phyloP scores from a whole-genome alignment of 2,113 vertebrate genomes.

The Oryzias melastigma region DNA sequence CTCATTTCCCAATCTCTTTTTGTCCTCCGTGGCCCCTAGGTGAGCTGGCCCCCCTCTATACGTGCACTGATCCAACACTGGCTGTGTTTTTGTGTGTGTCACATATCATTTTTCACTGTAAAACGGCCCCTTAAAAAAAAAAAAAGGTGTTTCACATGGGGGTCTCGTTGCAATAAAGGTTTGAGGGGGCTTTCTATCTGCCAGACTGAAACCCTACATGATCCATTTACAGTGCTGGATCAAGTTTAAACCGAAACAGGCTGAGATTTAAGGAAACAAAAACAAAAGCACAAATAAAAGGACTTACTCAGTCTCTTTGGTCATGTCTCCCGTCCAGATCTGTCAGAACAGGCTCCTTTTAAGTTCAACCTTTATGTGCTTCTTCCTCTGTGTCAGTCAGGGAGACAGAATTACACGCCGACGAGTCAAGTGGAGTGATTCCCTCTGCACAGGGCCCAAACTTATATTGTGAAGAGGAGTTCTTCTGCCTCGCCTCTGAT shows the following conservation, averaged over 20 bases:
- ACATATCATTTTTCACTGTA: slow-evolving; percentile 65
- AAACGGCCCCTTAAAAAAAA: slow-evolving; percentile 44
- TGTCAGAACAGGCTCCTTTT: slow-evolving; percentile 59
- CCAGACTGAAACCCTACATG: background rate
- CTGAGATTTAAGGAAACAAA: background rate
- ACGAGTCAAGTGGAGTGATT: slow-evolving; percentile 74
- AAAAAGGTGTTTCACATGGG: slow-evolving; percentile 59
- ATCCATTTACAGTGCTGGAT: slow-evolving; percentile 2
- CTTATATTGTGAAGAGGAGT: slow-evolving; percentile 68
- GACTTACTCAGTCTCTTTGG: slow-evolving; percentile 83
- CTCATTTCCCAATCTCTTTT: slow-evolving; percentile 52
- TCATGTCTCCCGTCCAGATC: slow-evolving; percentile 76
- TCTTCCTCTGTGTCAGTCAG: slow-evolving; percentile 21
- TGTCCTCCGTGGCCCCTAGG: slow-evolving; percentile 63
- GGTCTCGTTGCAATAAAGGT: slow-evolving; percentile 53
- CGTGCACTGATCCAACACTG: slow-evolving; percentile 6
- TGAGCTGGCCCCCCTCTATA: slow-evolving; percentile 32
- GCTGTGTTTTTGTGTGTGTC: slow-evolving; percentile 32
- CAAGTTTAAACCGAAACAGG: background rate
- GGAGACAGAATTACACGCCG: slow-evolving; percentile 43
- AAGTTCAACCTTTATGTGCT: slow-evolving; percentile 23
- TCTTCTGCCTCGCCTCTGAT: slow-evolving; percentile 65
- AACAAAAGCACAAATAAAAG: background rate
- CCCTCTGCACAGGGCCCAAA: slow-evolving; percentile 38
- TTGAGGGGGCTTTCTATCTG: background rate